Conservation (phyloP, 2,888 invertebrate species). For the Rutpela maculata region DNA sequence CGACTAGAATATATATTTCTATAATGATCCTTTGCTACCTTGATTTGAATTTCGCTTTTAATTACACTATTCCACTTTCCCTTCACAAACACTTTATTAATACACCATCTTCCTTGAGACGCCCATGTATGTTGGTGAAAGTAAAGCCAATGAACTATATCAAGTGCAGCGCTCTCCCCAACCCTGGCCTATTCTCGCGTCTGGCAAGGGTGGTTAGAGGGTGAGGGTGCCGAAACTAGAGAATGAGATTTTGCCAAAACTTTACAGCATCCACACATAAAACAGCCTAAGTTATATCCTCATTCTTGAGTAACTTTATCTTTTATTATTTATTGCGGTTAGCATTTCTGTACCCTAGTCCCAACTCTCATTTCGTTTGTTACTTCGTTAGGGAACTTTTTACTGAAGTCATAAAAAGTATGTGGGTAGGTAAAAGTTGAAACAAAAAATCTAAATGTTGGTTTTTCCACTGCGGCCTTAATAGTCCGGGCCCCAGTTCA, state of each 20-base stretch:
- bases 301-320: constrained; percentile 11
- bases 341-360: neutral
- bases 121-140: constrained; percentile 41
- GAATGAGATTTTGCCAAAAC: constrained; percentile 26
- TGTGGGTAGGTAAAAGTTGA: constrained; percentile 3
- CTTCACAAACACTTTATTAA: neutral
- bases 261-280: constrained; percentile 25
- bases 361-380: constrained; percentile 8
- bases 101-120: neutral
- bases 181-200: constrained; percentile 29
- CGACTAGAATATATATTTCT: too few species aligned
- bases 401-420: constrained; percentile 20
- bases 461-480: neutral
- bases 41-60: neutral
- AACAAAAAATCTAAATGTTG: neutral
- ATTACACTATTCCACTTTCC: neutral
- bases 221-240: constrained; percentile 38
- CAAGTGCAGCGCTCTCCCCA: constrained; percentile 50
- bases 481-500: too few species aligned
- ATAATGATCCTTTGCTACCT: neutral
- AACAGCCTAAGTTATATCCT: constrained; percentile 15
- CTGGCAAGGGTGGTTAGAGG: constrained; percentile 44
- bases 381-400: constrained; percentile 2
- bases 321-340: constrained; percentile 22
- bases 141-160: constrained; percentile 52